A percentile compares a stretch with the other conserved stretches of the same genome.
Conservation (phyloP, 2,113 vertebrate species). For the Thamnophis sirtalis region DNA sequence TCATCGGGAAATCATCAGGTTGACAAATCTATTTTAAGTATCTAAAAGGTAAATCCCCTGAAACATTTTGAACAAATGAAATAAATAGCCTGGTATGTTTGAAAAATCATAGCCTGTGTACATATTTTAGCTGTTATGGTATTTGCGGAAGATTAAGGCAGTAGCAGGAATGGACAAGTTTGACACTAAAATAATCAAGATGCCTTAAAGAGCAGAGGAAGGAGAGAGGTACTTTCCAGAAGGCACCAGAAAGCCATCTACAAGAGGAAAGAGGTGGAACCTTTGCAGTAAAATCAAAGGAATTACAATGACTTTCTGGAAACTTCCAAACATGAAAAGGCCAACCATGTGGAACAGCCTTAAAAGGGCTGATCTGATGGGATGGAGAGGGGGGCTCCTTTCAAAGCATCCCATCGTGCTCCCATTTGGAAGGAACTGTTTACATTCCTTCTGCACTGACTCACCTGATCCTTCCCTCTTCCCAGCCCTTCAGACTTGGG, state of each 20-base stretch:
- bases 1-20: conserved; percentile 11
- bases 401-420: background rate
- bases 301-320: background rate
- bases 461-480: background rate
- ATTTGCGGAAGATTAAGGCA: background rate
- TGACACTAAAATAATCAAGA: conserved; percentile 2
- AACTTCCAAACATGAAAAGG: background rate
- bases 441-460: background rate
- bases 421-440: background rate
- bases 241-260: background rate
- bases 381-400: background rate
- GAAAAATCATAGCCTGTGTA: background rate
- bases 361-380: background rate
- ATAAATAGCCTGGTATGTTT: accelerated
- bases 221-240: background rate
- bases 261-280: background rate
- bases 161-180: background rate
- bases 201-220: background rate
- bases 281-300: background rate
- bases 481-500: background rate
- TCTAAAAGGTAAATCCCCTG: conserved; percentile 3
- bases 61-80: conserved; percentile 19
- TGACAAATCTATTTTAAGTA: background rate
- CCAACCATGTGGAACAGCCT: background rate
- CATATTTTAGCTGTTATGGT: background rate